Evolutionary conservation across 92 coral and sea anemone genomes (phyloP).

Genomic region (Parazoanthus swiftii): DNA sequence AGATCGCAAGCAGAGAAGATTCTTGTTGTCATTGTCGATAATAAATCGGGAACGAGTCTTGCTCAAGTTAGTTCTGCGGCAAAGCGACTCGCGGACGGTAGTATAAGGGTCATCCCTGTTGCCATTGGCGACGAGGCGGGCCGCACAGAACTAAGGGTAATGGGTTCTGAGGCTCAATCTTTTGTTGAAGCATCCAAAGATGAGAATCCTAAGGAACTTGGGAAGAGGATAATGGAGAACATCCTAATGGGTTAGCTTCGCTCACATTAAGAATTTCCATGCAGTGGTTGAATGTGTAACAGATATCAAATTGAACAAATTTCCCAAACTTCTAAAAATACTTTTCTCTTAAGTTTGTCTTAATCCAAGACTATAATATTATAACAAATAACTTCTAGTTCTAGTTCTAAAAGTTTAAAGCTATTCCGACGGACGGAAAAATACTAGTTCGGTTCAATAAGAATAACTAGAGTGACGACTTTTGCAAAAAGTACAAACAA

Average conservation of each 20-base stretch:
- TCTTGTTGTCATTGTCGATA: slow-evolving; percentile 81
- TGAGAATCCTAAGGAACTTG: slow-evolving; percentile 71
- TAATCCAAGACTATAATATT: too few relatives aligned
- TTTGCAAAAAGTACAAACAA: too few relatives aligned
- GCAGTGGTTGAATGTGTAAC: background rate
- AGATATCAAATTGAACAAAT: too few relatives aligned
- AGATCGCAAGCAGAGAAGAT: slow-evolving; percentile 78
- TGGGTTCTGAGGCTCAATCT: slow-evolving; percentile 53
- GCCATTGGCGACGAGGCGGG: slow-evolving; percentile 75
- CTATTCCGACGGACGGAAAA: too few relatives aligned
- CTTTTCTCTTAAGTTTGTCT: too few relatives aligned
- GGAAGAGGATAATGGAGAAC: slow-evolving; percentile 57
- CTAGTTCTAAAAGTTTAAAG: too few relatives aligned
- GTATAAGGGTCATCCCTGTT: slow-evolving; percentile 74
- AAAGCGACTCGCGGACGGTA: slow-evolving; percentile 61
- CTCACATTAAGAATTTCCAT: too few relatives aligned
- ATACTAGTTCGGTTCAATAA: too few relatives aligned
- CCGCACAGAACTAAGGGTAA: slow-evolving; percentile 56
- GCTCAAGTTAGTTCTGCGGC: slow-evolving; percentile 67
- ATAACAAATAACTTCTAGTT: too few relatives aligned
- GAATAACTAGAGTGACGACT: too few relatives aligned
- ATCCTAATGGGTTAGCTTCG: slow-evolving; percentile 52
- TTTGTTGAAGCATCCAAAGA: slow-evolving; percentile 52
- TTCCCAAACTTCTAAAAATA: too few relatives aligned
- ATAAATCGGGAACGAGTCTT: slow-evolving; percentile 63